phyloP scores from a whole-genome alignment of 2,797 vertebrate genomes.

The Alfaro cultratus region DNA sequence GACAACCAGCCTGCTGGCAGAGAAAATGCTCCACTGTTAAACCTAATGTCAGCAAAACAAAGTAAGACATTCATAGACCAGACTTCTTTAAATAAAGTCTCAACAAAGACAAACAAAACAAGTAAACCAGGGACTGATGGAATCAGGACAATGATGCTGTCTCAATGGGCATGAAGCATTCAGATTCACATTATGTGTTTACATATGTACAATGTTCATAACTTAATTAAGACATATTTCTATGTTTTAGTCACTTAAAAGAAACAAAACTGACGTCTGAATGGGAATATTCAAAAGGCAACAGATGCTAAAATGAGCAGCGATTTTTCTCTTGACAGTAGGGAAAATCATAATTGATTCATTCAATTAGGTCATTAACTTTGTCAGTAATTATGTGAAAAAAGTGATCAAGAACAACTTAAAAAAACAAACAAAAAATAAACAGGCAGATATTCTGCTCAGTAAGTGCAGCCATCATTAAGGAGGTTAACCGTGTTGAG shows the following conservation, averaged over 20 bases:
- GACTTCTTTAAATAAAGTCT: background rate
- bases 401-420: background rate
- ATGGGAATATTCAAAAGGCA: background rate
- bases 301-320: background rate
- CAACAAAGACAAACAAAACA: background rate
- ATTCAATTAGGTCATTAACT: background rate
- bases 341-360: background rate
- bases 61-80: background rate
- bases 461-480: background rate
- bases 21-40: background rate
- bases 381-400: background rate
- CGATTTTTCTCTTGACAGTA: background rate
- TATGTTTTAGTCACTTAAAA: background rate
- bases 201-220: background rate
- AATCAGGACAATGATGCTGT: background rate
- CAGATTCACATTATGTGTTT: background rate
- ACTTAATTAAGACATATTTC: background rate
- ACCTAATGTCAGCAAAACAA: background rate
- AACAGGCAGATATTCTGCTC: background rate
- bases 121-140: background rate
- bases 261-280: background rate
- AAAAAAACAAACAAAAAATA: background rate
- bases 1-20: constrained; percentile 5
- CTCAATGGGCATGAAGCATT: background rate
- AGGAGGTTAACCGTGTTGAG: background rate